Conservation (phyloP, 1,140 invertebrate species). For the Coptotermes formosanus region DNA sequence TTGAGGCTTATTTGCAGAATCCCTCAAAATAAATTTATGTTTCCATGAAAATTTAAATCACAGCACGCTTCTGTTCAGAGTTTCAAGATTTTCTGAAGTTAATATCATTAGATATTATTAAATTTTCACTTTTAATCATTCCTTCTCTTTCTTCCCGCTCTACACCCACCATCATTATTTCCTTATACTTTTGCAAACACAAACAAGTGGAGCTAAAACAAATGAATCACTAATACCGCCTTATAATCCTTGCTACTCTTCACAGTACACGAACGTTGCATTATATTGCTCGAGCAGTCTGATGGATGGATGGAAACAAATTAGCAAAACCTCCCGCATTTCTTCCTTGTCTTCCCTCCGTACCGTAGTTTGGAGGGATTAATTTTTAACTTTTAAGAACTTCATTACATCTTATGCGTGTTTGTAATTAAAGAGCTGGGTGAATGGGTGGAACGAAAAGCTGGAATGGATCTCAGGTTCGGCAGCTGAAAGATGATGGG, state of each 20-base stretch:
- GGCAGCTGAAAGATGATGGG: not conserved
- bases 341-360: not conserved
- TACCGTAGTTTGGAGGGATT: constrained; percentile 25
- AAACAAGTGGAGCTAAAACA: constrained; percentile 21
- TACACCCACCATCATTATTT: constrained; percentile 46
- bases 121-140: not conserved
- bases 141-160: constrained; percentile 40
- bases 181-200: constrained; percentile 42
- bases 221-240: constrained; percentile 23
- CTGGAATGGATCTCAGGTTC: not conserved
- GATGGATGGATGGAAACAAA: constrained; percentile 24
- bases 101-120: not conserved
- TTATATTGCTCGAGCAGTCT: not conserved
- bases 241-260: constrained; percentile 22
- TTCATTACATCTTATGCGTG: constrained; percentile 35
- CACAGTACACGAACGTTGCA: constrained; percentile 12
- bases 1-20: too few relatives aligned
- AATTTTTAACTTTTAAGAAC: constrained; percentile 36
- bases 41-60: too few relatives aligned
- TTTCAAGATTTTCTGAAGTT: not conserved
- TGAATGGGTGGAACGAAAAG: not conserved
- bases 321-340: constrained; percentile 29
- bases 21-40: too few relatives aligned
- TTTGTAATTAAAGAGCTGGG: constrained; percentile 33
- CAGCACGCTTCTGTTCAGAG: not conserved